phyloP scores from a whole-genome alignment of 2,888 invertebrate genomes.

The Drosophila pegasa region DNA sequence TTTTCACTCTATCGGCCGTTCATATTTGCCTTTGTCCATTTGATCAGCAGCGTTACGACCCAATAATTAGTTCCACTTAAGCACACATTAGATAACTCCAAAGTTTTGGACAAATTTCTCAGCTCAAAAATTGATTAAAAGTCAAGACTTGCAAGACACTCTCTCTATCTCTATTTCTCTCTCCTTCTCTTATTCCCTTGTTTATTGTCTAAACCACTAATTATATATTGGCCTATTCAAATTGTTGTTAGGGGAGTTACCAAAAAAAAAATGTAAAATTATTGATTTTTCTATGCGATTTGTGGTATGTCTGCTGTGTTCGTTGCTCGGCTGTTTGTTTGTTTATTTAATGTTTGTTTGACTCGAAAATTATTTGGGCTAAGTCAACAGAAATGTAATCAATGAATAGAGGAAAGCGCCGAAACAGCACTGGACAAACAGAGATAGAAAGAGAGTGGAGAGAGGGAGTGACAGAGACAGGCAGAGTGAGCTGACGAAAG shows the following conservation, averaged over 20 bases:
- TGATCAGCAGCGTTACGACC: conserved; percentile 37
- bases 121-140: conserved; percentile 57
- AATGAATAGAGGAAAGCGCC: conserved; percentile 59
- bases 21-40: conserved; percentile 31
- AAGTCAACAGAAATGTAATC: conserved; percentile 73
- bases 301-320: conserved; percentile 54
- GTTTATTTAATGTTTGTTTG: conserved; percentile 78
- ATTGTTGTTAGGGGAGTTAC: conserved; percentile 11
- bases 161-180: not conserved
- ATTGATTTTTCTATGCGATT: conserved; percentile 70
- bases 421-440: conserved; percentile 5
- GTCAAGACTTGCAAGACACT: conserved; percentile 26
- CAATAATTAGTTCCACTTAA: conserved; percentile 71
- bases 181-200: no score
- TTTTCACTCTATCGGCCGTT: conserved; percentile 33
- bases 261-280: conserved; percentile 24
- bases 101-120: conserved; percentile 43
- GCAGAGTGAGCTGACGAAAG: conserved; percentile 5
- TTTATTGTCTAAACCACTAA: conserved; percentile 27
- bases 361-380: conserved; percentile 79
- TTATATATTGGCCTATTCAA: conserved; percentile 22
- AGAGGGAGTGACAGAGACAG: not conserved
- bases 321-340: conserved; percentile 64
- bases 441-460: not conserved
- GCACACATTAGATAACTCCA: conserved; percentile 65